These are phyloP conservation scores for Sesia apiformis DNA, from an alignment of 2,888 invertebrate species.

Conservation along the genomic window DNA sequence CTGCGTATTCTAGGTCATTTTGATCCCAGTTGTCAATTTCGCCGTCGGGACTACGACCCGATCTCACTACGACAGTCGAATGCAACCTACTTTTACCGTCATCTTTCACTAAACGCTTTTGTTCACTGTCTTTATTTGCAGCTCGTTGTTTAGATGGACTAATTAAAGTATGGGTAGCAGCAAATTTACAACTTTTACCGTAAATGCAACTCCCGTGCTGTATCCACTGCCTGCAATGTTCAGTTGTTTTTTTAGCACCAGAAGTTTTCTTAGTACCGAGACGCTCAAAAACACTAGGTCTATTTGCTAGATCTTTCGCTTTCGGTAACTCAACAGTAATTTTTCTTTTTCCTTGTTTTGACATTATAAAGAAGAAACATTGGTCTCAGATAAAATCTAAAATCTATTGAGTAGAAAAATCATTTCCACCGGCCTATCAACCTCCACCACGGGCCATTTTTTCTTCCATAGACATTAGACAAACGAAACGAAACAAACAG, in stretches of 20 bases:
- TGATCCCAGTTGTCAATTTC: conserved; percentile 86
- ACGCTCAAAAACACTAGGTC: conserved; percentile 89
- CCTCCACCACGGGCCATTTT: background rate
- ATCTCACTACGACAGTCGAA: conserved; percentile 76
- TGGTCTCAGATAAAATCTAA: conserved; percentile 44
- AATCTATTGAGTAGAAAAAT: conserved; percentile 17
- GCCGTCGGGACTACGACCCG: conserved; percentile 75
- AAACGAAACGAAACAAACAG: too few species aligned
- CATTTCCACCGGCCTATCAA: conserved; percentile 18
- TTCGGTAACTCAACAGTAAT: conserved; percentile 84
- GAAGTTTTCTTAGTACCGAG: conserved; percentile 83
- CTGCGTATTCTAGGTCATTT: conserved; percentile 85
- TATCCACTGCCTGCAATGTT: conserved; percentile 85
- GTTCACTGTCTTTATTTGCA: conserved; percentile 77
- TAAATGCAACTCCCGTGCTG: conserved; percentile 85
- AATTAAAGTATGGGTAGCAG: conserved; percentile 81
- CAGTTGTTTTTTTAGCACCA: conserved; percentile 73
- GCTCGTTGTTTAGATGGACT: conserved; percentile 84
- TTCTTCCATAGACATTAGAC: too few species aligned
- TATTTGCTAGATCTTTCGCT: conserved; percentile 77
- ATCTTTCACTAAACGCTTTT: conserved; percentile 71
- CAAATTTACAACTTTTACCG: conserved; percentile 86
- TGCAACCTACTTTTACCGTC: conserved; percentile 78
- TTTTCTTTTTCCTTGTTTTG: conserved; percentile 83
- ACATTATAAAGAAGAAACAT: conserved; percentile 70